Evolutionary conservation across 2,797 vertebrate genomes (phyloP).

Genomic region (Halcyon smyrnensis): DNA sequence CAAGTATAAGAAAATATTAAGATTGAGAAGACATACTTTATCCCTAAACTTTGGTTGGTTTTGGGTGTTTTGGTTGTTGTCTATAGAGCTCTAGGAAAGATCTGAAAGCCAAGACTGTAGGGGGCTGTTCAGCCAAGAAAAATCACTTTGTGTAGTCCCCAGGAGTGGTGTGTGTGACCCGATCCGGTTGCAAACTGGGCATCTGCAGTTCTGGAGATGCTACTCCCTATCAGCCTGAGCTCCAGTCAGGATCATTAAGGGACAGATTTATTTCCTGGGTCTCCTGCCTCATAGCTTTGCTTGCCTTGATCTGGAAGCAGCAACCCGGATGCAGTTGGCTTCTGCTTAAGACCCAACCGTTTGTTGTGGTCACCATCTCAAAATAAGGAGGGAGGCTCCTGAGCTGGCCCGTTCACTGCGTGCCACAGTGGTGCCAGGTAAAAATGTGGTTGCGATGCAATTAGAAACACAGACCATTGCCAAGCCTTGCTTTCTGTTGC

Average conservation of each 20-base stretch:
- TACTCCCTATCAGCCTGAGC: neutral
- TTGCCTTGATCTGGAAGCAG: neutral
- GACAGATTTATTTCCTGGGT: neutral
- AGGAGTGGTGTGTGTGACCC: neutral
- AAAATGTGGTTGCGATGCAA: neutral
- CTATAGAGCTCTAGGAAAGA: neutral
- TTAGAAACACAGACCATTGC: constrained; percentile 28
- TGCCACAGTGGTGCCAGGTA: neutral
- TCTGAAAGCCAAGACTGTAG: neutral
- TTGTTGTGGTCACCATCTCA: neutral
- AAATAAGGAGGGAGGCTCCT: neutral
- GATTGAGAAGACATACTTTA: neutral
- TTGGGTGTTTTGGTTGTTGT: neutral
- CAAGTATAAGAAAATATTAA: neutral
- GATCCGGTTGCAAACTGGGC: neutral
- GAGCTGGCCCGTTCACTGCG: neutral
- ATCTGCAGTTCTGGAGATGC: neutral
- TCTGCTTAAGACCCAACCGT: neutral
- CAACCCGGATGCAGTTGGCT: neutral
- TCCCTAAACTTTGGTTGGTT: neutral
- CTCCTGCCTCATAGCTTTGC: neutral
- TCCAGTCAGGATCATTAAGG: rapidly evolving
- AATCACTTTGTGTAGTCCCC: neutral
- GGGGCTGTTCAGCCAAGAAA: neutral
- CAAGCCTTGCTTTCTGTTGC: constrained; percentile 13